phyloP scores from a whole-genome alignment of 2,888 invertebrate species.

The Polydrusus pterygomalis region DNA sequence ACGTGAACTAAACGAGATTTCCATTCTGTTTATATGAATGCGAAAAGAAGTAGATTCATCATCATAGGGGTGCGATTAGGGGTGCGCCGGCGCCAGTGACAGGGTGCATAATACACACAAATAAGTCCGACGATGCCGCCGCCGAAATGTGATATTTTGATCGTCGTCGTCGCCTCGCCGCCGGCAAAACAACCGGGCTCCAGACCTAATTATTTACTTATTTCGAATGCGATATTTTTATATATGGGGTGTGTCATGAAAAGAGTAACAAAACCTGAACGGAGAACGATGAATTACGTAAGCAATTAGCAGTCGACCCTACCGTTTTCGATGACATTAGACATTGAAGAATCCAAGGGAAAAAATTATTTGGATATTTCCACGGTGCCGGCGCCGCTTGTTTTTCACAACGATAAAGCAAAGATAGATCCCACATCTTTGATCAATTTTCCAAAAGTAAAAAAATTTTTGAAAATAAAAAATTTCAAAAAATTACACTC shows the following conservation, averaged over 20 bases:
- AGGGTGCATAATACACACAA: conserved; percentile 51
- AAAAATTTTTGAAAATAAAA: no score
- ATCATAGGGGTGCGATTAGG: conserved; percentile 40
- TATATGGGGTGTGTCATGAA: not conserved
- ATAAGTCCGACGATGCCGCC: conserved; percentile 35
- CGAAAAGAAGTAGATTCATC: conserved; percentile 36
- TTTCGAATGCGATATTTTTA: conserved; percentile 26
- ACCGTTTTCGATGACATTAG: no score
- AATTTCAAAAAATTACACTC: no score
- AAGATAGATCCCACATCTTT: no score
- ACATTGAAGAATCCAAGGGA: no score
- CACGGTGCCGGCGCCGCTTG: no score
- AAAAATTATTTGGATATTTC: no score
- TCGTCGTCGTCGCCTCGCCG: conserved; percentile 44
- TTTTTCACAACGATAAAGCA: no score
- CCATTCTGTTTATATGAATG: conserved; percentile 21
- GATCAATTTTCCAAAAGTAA: no score
- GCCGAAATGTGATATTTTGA: conserved; percentile 52
- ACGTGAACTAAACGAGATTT: conserved; percentile 2
- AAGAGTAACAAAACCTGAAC: no score
- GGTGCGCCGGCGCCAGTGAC: conserved; percentile 32
- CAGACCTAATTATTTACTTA: conserved; percentile 33
- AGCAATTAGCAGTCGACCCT: no score
- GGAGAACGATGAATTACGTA: no score
- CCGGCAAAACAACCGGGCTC: conserved; percentile 9